Percentiles rank a stretch among this genome's conserved stretches.
phyloP scores from a whole-genome alignment of 2,113 vertebrate genomes.

The Oriolus oriolus region DNA sequence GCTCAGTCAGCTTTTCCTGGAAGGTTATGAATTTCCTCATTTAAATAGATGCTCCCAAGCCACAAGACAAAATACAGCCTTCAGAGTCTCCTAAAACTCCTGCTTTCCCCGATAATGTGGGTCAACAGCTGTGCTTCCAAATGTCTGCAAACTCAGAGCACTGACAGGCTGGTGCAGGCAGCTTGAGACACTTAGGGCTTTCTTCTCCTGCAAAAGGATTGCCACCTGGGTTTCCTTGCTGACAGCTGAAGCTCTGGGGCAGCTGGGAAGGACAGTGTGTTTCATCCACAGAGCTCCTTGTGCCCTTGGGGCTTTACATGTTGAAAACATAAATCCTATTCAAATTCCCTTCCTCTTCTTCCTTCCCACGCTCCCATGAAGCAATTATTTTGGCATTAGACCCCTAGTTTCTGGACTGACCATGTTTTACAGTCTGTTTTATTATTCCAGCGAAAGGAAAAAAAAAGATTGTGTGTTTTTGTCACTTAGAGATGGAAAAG shows the following conservation, averaged over 20 bases:
- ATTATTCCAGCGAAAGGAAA: background rate
- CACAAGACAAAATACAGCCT: background rate
- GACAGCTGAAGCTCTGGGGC: background rate
- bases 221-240: background rate
- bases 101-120: fast-evolving
- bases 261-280: background rate
- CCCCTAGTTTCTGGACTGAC: background rate
- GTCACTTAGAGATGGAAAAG: background rate
- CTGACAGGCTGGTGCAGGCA: background rate
- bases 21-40: background rate
- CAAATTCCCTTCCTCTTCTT: background rate
- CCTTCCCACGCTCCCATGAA: background rate
- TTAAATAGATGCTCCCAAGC: background rate
- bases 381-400: background rate
- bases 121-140: background rate
- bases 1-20: background rate
- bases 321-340: background rate
- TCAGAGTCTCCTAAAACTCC: background rate
- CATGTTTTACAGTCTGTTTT: background rate
- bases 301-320: background rate
- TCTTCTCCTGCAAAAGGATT: background rate
- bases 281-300: background rate
- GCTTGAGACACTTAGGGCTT: background rate
- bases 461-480: background rate
- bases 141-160: background rate